A percentile compares a stretch with the other conserved stretches of the same genome.
Evolutionary conservation across 2,888 invertebrate genomes (phyloP).

Genomic region (Drosophila mercatorum): DNA sequence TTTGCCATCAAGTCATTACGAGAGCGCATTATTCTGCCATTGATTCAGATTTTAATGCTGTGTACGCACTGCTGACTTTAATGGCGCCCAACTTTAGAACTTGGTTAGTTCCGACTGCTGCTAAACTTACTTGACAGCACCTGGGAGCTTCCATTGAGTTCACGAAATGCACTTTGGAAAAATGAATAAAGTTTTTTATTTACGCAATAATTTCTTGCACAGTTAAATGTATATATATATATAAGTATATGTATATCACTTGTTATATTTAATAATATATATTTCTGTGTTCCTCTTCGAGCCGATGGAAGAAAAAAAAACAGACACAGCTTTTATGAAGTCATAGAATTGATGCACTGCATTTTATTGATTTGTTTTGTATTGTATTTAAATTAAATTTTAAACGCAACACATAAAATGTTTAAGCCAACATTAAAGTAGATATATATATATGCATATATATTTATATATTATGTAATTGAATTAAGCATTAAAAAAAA

Average conservation of each 20-base stretch:
- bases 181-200: slow-evolving; percentile 65
- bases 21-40: slow-evolving; percentile 43
- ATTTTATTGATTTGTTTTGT: slow-evolving; percentile 54
- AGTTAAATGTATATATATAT: slow-evolving; percentile 37
- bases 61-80: slow-evolving; percentile 27
- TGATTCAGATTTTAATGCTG: slow-evolving; percentile 67
- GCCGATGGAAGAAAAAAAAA: slow-evolving; percentile 25
- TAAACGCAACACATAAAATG: slow-evolving; percentile 74
- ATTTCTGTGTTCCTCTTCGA: slow-evolving; percentile 11
- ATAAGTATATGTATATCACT: slow-evolving; percentile 60
- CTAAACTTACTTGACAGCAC: slow-evolving; percentile 15
- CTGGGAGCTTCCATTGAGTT: slow-evolving; percentile 18
- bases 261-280: slow-evolving; percentile 46
- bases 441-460: slow-evolving; percentile 43
- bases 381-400: slow-evolving; percentile 73
- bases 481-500: slow-evolving; percentile 71
- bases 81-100: slow-evolving; percentile 36
- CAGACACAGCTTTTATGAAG: slow-evolving; percentile 56
- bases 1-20: slow-evolving; percentile 64
- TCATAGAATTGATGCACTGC: slow-evolving; percentile 67
- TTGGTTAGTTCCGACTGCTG: background rate
- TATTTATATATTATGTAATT: slow-evolving; percentile 57
- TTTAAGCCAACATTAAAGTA: slow-evolving; percentile 73
- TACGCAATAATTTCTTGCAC: slow-evolving; percentile 47
- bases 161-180: slow-evolving; percentile 50